Evolutionary conservation across 2,888 invertebrate genomes (phyloP), one percentile per base, ranked within the genome.

Genomic region (Choreutis nemorana): DNA sequence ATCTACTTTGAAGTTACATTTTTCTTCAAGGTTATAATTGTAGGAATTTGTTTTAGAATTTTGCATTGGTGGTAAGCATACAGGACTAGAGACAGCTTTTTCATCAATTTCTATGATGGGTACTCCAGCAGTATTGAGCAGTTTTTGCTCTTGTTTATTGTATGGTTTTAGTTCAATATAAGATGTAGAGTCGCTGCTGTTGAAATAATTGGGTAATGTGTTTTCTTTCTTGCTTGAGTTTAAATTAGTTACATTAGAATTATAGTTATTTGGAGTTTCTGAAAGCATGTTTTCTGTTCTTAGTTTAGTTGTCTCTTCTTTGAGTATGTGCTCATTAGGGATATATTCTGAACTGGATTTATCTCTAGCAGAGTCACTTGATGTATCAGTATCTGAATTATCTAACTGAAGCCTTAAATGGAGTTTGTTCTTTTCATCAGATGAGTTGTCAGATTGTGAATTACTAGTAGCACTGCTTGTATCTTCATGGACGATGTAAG

Each of bases 351-450:
- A 77, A 39, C 65, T 59, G 31, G 64, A 62, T 45, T 68, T 73
- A 9, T 72, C 73, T 39, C 62, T 56, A 2, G 57, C 50, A 3
- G 72, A 77, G 34, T 73, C 77, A 45, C 66, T 70, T 2, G 78
- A 75, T n/a, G 77, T 73, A 30, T 78, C 78, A 5, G 77, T 78
- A 31, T 78, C 78, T 0, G 77, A 78, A 35, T 75, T 68, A 34
- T 78, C 73, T 32, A 77, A 44, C 23, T 65, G 67, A 25, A 78
- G 43, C 33, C 67, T 48, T 29, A 77, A 43, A 33, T 73, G 70
- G 11, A 75, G 40, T 50, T 71, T 73, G 38, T 71, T 73, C 48
- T 70, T 77, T 38, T 77, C 78, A 54, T 77, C 77, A 2, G 66
- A 67, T 8, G 77, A 77, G 41, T 66, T 71, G 30, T 78, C 78